These are phyloP conservation scores for Amphimedon queenslandica DNA, from an alignment of 37 sponge, comb jelly and placozoan genomes.

Conservation along the genomic window DNA sequence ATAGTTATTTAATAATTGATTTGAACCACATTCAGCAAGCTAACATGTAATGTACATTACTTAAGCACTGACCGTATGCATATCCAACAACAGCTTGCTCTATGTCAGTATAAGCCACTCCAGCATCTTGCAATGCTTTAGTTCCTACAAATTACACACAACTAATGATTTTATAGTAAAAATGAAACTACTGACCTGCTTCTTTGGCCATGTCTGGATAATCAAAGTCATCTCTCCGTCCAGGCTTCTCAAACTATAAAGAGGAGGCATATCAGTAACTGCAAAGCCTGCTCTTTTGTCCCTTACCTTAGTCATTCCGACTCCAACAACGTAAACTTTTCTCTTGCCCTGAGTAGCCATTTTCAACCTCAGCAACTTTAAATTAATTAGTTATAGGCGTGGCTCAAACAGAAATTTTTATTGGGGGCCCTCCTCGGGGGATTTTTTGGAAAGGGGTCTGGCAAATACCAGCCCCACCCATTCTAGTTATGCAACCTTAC, in stretches of 20 bases:
- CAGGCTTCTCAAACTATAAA: constrained; percentile 90
- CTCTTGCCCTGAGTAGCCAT: constrained; percentile 18
- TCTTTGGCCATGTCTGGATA: constrained; percentile 94
- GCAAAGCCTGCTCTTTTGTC: not conserved
- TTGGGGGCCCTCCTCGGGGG: too few relatives aligned
- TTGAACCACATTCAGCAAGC: too few relatives aligned
- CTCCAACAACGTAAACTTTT: constrained; percentile 87
- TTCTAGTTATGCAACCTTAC: too few relatives aligned
- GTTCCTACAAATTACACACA: constrained; percentile 27
- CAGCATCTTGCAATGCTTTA: constrained; percentile 77
- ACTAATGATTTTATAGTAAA: not conserved
- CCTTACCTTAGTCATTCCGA: constrained; percentile 93
- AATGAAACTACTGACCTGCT: constrained; percentile 44
- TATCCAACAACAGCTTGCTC: constrained; percentile 83
- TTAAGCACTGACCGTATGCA: constrained; percentile 48
- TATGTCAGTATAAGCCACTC: constrained; percentile 51
- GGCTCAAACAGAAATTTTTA: too few relatives aligned
- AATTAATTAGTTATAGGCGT: too few relatives aligned
- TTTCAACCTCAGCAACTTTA: too few relatives aligned
- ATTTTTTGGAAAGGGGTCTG: too few relatives aligned
- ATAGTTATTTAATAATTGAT: too few relatives aligned
- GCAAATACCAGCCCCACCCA: too few relatives aligned
- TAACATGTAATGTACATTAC: too few relatives aligned
- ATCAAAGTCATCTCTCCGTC: constrained; percentile 82
- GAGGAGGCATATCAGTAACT: not conserved